These are phyloP conservation scores for Gryon sp. DNA, from an alignment of 1,140 invertebrate genomes.

Conservation along the genomic window DNA sequence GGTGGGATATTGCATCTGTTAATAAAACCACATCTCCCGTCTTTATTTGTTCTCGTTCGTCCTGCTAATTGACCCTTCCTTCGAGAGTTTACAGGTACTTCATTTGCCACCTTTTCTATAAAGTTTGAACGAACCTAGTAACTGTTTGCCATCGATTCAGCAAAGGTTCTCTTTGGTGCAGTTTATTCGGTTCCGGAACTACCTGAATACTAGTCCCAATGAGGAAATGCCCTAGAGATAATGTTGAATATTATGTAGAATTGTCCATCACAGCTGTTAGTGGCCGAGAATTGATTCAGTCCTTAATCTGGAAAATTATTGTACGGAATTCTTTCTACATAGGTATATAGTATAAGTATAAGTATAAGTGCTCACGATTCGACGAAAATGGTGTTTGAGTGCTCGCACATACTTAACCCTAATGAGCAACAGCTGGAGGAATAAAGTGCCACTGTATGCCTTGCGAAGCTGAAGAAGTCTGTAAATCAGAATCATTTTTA, in stretches of 20 bases:
- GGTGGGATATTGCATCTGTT: background rate
- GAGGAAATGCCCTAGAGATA: background rate
- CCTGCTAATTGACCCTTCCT: background rate
- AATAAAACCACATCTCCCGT: no score
- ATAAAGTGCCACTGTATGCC: background rate
- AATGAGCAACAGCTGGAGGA: background rate
- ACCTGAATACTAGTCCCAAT: no score
- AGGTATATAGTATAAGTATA: no score
- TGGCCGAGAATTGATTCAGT: background rate
- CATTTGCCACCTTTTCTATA: background rate
- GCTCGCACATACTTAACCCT: background rate
- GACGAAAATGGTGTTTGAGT: background rate
- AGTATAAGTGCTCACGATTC: conserved; percentile 62
- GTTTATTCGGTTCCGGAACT: no score
- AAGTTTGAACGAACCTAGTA: no score
- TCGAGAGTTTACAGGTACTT: conserved; percentile 8
- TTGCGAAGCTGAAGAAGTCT: background rate
- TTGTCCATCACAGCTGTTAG: background rate
- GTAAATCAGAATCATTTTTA: background rate
- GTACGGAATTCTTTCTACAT: conserved; percentile 69
- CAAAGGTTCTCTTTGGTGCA: no score
- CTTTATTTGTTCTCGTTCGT: background rate
- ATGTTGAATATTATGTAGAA: background rate
- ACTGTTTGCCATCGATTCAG: no score
- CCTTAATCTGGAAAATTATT: conserved; percentile 53